Base-by-base conservation (phyloP, 2,113 vertebrate genomes). In the Phaethon lepturus region DNA sequence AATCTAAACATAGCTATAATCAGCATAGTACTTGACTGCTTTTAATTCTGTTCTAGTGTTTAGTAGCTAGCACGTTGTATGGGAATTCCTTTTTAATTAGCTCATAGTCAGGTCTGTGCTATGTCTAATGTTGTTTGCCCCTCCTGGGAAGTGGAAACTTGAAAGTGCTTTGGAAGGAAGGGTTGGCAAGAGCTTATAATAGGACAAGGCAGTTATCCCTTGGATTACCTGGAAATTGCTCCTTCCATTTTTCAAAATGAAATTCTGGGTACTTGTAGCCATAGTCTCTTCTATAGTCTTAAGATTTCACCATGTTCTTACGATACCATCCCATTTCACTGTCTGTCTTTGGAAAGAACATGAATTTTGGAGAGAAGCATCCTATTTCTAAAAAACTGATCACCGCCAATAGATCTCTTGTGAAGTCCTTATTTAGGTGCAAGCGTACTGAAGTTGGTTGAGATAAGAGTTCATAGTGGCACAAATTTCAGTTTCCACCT, bases 81-180 rank as follows among this genome's bases (percentile, higher is more conserved):
- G 47, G 23, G 40, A 90, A 95, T 93, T 82, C 62, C 49, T 95
- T 94, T 94, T 75, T 92, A 82, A 86, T 95, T 90, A 95, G 66
- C 56, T 80, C 80, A 89, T 86, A 89, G 55, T 14, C 47, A 29
- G 52, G 9, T 89, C 91, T 94, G 91, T 71, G 86, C 84, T 78
- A 0, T 89, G 68, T 95, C 68, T 80, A 20, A 67, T 35, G 58
- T 50, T 89, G 87, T 83, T 94, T 96, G 50, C 29, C n/a, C 14
- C 64, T 96, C 64, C 72, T 77, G 72, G 55, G 64, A 84, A 74
- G 68, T 29, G 25, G 50, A 77, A 69, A 77, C 64, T 81, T 86
- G 15, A 9, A 87, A 86, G 19, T 53, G 18, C n/a, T 93, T 82
- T 87, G 38, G 42, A 77, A 71, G 50, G 59, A 44, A 59, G 52